phyloP scores from a whole-genome alignment of 2,113 vertebrate species.

The Emydura subglobosa region DNA sequence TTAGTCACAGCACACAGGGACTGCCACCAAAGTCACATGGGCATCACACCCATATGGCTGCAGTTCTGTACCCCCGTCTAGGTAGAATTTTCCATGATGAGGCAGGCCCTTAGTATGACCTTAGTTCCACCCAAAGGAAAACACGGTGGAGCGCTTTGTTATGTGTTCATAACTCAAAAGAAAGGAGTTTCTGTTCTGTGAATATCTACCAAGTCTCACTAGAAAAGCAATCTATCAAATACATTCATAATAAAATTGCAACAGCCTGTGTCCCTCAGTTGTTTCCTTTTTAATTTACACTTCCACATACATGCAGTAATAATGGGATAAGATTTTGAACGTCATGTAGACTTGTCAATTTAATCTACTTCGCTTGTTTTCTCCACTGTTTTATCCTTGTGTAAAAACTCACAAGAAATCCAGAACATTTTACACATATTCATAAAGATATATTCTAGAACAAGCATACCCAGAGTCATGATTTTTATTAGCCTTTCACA shows the following conservation, averaged over 20 bases:
- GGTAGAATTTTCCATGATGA: neutral
- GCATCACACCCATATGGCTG: neutral
- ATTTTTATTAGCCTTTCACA: constrained; percentile 24
- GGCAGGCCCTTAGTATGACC: neutral
- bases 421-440: neutral
- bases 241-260: neutral
- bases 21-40: too few species aligned
- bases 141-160: neutral
- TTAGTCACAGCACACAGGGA: too few species aligned
- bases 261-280: neutral
- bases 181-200: neutral
- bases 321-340: neutral
- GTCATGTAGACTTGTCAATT: accelerated
- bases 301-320: neutral
- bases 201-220: neutral
- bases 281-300: neutral
- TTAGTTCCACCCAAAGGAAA: neutral
- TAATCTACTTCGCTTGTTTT: accelerated
- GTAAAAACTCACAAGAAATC: neutral
- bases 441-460: accelerated
- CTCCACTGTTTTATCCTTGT: accelerated
- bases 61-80: neutral
- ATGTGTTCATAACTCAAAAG: neutral
- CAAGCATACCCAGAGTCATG: neutral
- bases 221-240: neutral